Conservation (phyloP, 2,113 vertebrate genomes). For the Acanthochromis polyacanthus region DNA sequence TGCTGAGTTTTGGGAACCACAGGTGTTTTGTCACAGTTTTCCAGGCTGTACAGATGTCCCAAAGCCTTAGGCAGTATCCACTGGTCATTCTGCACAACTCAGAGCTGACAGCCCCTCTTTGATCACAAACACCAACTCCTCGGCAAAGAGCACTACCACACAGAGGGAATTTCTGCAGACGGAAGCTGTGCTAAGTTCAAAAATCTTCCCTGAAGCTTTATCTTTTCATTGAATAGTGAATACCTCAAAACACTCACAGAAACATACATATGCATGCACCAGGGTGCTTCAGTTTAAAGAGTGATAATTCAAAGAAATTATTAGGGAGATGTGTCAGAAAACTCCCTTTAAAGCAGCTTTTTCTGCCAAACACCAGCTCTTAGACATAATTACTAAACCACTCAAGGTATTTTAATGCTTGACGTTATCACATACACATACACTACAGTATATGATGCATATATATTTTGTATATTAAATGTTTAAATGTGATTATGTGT, state of each 20-base stretch:
- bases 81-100: slow-evolving; percentile 51
- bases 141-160: slow-evolving; percentile 3
- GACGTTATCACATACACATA: background rate
- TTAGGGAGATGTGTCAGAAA: slow-evolving; percentile 42
- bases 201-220: slow-evolving; percentile 35
- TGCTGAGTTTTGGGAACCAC: slow-evolving; percentile 7
- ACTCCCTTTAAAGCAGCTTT: slow-evolving; percentile 52
- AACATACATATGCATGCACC: slow-evolving; percentile 2
- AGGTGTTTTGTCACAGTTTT: slow-evolving; percentile 51
- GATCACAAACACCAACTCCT: slow-evolving; percentile 21
- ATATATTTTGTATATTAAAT: background rate
- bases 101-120: slow-evolving; percentile 43
- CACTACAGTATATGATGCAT: background rate
- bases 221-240: slow-evolving; percentile 11
- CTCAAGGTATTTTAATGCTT: slow-evolving; percentile 46
- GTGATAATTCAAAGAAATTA: slow-evolving; percentile 61
- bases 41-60: slow-evolving; percentile 48
- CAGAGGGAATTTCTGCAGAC: background rate
- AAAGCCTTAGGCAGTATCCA: slow-evolving; percentile 42
- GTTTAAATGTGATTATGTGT: background rate
- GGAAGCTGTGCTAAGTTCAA: slow-evolving; percentile 24
- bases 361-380: slow-evolving; percentile 55
- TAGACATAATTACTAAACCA: slow-evolving; percentile 61
- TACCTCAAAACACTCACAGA: background rate
- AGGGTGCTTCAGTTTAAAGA: slow-evolving; percentile 17